These are phyloP conservation scores for Tiliacea citrago DNA, from an alignment of 2,888 invertebrate genomes.

Conservation along the genomic window DNA sequence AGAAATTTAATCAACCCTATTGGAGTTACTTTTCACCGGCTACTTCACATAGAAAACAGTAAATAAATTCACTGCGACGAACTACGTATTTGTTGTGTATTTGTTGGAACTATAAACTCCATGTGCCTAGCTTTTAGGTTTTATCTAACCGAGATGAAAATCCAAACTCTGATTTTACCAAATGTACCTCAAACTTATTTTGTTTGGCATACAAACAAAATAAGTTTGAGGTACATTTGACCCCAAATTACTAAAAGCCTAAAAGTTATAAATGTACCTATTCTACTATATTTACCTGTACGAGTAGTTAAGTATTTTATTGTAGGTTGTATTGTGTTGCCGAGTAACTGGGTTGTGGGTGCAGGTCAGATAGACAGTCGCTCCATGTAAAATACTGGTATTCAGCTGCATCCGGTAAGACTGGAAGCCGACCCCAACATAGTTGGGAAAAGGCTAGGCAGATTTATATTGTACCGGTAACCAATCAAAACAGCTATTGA, in stretches of 20 bases:
- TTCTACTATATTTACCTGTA: too few species aligned
- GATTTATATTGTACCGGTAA: neutral
- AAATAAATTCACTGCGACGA: conserved; percentile 28
- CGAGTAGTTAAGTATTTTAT: neutral
- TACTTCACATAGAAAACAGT: conserved; percentile 33
- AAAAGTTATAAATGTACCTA: neutral
- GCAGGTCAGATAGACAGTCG: too few species aligned
- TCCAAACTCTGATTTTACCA: neutral
- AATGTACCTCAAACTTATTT: neutral
- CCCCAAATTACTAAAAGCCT: neutral
- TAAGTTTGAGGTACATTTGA: too few species aligned
- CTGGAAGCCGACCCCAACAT: too few species aligned
- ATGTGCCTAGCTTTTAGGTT: neutral
- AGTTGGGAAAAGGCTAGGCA: too few species aligned
- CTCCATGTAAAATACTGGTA: too few species aligned
- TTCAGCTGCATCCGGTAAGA: too few species aligned
- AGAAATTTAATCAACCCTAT: conserved; percentile 57
- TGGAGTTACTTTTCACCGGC: conserved; percentile 43
- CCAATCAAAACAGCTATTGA: neutral
- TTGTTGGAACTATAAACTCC: neutral
- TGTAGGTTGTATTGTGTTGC: too few species aligned
- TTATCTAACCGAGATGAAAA: neutral
- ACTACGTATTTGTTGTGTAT: neutral
- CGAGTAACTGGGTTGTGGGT: too few species aligned
- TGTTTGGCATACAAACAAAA: neutral